Conservation (phyloP, 2,888 invertebrate genomes). For the Scelioninae gen. 2 region DNA sequence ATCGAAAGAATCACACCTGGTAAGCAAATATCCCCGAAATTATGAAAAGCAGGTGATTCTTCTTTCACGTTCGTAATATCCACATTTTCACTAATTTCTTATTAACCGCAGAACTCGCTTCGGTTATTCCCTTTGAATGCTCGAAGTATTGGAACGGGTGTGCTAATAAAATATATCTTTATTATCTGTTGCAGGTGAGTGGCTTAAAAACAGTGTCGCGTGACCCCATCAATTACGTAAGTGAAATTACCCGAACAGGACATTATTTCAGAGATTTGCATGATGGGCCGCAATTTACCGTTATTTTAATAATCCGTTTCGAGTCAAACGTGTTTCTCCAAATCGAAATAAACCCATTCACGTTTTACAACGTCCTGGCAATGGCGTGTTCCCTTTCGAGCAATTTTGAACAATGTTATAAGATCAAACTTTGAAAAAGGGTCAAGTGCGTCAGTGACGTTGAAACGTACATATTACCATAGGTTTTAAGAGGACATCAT, state of each 20-base stretch:
- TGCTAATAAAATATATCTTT: constrained; percentile 50
- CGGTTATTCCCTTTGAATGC: constrained; percentile 20
- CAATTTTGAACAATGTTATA: constrained; percentile 5
- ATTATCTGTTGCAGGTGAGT: constrained; percentile 70
- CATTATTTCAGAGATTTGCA: constrained; percentile 41
- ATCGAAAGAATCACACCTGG: no score
- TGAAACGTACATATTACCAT: constrained; percentile 2
- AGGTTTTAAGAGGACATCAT: constrained; percentile 15
- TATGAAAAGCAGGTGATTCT: constrained; percentile 38
- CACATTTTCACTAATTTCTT: constrained; percentile 13
- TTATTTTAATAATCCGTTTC: constrained; percentile 27
- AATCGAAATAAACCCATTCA: constrained; percentile 7
- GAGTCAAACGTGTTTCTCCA: constrained; percentile 6
- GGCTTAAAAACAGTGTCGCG: constrained; percentile 36
- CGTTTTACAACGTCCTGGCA: constrained; percentile 4
- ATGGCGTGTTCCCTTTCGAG: constrained; percentile 3
- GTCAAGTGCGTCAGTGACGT: constrained; percentile 21
- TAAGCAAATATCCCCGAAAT: constrained; percentile 29
- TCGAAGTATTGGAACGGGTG: constrained; percentile 18
- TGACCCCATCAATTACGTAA: constrained; percentile 55
- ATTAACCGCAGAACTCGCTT: constrained; percentile 15
- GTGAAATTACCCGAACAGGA: constrained; percentile 38
- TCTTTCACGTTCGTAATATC: constrained; percentile 11
- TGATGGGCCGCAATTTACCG: constrained; percentile 19
- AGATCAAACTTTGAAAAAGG: constrained; percentile 23